Base-by-base conservation (phyloP, 2,797 vertebrate species). In the Echeneis naucrates region DNA sequence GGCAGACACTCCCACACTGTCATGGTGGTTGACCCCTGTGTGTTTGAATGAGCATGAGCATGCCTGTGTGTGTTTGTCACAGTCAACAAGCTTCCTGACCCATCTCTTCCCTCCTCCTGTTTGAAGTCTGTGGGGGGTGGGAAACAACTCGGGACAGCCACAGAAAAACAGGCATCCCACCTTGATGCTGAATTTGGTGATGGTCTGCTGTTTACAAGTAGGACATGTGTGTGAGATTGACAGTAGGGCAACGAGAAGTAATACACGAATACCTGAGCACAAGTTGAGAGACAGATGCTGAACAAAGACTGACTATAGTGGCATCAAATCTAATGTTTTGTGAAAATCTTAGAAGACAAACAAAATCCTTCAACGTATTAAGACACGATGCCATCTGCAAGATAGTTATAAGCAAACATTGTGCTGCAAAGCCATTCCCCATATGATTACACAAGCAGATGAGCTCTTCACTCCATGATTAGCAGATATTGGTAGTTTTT, bases 101-200 rank as follows among this genome's bases (percentile, higher is more conserved):
- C 56, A 37, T 64, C 75, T 58, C 69, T 54, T 40, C 69, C 37
- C 61, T 6, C 24, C 48, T 71, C 55, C 62, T 77, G 67, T 89
- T 87, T 83, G 83, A 88, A 71, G 83, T 56, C 75, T 2, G 16
- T 1, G 24, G 82, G 73, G 68, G 85, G 80, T 24, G 50, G 81
- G 76, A 74, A 65, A 61, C 69, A 19, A 38, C 59, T 72, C 11
- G n/a, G 27, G 62, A 80, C 78, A 47, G 40, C 59, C 75, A 32
- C 19, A n/a, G 62, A 85, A 83, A 78, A 80, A 32, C 64, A 66
- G 80, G 72, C 70, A 83, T 93, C 77, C 85, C 93, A 92, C 90
- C 83, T 87, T 67, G 1, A 33, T 87, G 93, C 78, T 87, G 84
- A 92, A 94, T 93, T 83, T 93, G 78, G 90, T 91, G 87, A 77